phyloP scores from a whole-genome alignment of 2,113 vertebrate species.

The Petromus typicus region DNA sequence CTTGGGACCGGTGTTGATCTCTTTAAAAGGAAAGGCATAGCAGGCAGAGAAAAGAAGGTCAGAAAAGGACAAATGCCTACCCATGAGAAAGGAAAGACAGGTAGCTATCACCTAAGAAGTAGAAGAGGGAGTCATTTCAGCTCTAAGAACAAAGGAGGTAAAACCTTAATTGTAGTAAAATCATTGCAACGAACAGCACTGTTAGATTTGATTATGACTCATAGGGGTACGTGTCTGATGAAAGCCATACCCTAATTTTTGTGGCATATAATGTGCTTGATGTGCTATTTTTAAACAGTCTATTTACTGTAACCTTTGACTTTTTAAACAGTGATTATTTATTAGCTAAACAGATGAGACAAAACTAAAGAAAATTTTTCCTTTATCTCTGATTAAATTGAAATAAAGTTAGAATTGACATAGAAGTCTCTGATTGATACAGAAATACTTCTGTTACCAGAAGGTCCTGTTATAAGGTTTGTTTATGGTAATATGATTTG shows the following conservation, averaged over 20 bases:
- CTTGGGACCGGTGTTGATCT: background rate
- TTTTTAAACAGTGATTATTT: slow-evolving; percentile 35
- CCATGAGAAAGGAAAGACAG: background rate
- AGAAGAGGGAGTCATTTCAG: slow-evolving; percentile 28
- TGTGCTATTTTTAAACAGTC: background rate
- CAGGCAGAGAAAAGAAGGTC: background rate
- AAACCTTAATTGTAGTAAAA: background rate
- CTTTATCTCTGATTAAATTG: background rate
- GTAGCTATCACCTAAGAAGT: background rate
- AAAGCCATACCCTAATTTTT: slow-evolving; percentile 37
- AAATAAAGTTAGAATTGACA: slow-evolving; percentile 30
- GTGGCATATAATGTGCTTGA: background rate
- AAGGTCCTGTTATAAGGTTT: background rate
- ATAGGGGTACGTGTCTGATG: background rate
- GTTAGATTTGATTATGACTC: background rate
- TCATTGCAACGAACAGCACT: background rate
- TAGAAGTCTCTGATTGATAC: background rate
- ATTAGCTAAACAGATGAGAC: background rate
- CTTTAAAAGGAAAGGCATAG: slow-evolving; percentile 9
- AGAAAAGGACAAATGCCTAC: background rate
- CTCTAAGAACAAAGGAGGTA: background rate
- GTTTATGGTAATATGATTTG: background rate
- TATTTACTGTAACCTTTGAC: slow-evolving; percentile 17
- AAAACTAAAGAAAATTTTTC: background rate
- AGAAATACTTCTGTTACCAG: background rate